Base-by-base conservation (phyloP, 2,113 vertebrate species). In the Nyctereutes procyonoides region DNA sequence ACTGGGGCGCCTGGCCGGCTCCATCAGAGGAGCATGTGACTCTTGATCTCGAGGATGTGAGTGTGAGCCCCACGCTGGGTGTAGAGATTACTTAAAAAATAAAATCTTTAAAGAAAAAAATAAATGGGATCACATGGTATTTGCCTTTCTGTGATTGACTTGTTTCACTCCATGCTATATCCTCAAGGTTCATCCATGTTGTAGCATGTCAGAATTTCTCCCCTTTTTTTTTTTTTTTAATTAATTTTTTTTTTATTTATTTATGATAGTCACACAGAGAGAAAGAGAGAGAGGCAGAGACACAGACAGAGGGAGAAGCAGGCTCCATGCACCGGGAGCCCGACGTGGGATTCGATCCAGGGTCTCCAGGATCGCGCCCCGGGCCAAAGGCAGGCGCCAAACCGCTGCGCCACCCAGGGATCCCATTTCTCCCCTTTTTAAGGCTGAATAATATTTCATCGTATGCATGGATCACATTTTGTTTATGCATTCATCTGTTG, bases 21-120 rank as follows among this genome's bases (percentile, higher is more conserved):
- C 32, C 0, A 8, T 69, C 65, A 17, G 30, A 0, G 65, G 15
- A n/a, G 15, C 32, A 1, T 17, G 65, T 15, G n/a, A 67, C 30
- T 17, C 65, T 67, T 8, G 65, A 67, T 32, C 65, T 67, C 7
- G 15, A 67, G 65, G 65, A 17, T 67, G 15, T 67, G 67, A 20
- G 32, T 69, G n/a, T 8, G 32, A 35, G 67, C 32, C 32, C 32
- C 32, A n/a, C 3, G 16, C 10, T 35, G 67, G 32, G 32, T 17
- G n/a, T 32, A 69, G 67, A 20, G 67, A 35, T 69, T 30, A 69
- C 67, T 69, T 69, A 69, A 20, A 69, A 69, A 69, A 19, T 69
- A 69, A 35, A 69, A 69, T 20, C 65, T 9, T 69, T 10, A 69
- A 69, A 69, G 9, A 58, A n/a, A 69, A 60, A 11, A 69, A 35